Evolutionary conservation across 2,888 invertebrate genomes (phyloP).

Genomic region (Pomacea canaliculata): DNA sequence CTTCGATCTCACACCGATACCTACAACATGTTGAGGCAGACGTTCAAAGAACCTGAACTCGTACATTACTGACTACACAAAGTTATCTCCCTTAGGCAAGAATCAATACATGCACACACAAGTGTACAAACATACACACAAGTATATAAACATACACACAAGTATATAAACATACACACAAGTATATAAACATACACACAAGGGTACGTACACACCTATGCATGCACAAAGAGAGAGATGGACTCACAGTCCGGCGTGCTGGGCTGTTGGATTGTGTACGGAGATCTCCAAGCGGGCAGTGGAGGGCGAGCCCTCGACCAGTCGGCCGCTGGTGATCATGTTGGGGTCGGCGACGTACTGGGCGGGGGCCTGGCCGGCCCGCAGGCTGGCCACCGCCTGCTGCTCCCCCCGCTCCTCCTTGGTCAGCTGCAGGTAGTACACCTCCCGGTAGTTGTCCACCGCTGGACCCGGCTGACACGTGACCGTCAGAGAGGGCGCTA

Average conservation of each 20-base stretch:
- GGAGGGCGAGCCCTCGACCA: neutral
- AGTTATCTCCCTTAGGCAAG: no score
- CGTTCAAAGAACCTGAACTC: no score
- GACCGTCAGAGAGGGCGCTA: conserved; percentile 1
- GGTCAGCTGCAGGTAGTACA: conserved; percentile 15
- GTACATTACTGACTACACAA: no score
- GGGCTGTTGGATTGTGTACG: neutral
- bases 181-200: no score
- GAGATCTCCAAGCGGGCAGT: neutral
- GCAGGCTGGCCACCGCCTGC: conserved; percentile 1
- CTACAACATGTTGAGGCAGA: neutral
- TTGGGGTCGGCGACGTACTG: neutral
- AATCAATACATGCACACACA: no score
- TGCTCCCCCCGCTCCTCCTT: neutral
- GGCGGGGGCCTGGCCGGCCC: conserved; percentile 4
- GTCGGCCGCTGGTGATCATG: neutral
- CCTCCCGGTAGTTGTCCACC: conserved; percentile 2
- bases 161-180: no score
- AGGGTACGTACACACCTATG: no score
- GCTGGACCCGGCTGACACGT: neutral
- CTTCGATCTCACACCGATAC: conserved; percentile 12
- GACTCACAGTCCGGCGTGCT: neutral
- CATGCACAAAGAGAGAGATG: no score
- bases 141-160: no score
- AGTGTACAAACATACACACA: no score